Evolutionary conservation across 2,113 vertebrate genomes (phyloP).

Genomic region (Hydrochoerus hydrochaeris): DNA sequence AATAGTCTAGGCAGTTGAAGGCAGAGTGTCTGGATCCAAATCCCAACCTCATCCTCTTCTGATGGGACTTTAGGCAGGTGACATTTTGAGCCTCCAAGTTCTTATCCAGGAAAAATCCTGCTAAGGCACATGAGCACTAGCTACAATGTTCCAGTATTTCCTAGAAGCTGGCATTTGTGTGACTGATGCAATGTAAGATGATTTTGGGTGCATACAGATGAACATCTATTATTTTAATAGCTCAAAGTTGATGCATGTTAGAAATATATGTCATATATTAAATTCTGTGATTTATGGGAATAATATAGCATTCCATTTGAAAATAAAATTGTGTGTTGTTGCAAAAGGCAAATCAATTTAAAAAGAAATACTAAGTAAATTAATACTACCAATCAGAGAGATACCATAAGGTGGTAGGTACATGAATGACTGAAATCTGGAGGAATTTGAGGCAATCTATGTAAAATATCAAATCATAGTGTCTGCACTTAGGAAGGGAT

Average conservation of each 20-base stretch:
- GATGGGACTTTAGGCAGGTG: background rate
- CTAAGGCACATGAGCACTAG: background rate
- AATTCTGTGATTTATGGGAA: conserved; percentile 63
- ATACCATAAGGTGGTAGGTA: background rate
- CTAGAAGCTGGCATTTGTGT: background rate
- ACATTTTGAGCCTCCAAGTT: background rate
- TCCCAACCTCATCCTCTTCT: background rate
- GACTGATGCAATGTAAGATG: background rate
- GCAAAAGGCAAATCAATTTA: conserved; percentile 46
- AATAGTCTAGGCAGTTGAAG: background rate
- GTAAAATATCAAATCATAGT: background rate
- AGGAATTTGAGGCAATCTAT: background rate
- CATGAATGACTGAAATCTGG: background rate
- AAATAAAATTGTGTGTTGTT: conserved; percentile 50
- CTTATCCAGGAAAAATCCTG: background rate
- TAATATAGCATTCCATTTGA: conserved; percentile 50
- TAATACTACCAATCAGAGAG: background rate
- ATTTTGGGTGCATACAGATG: background rate
- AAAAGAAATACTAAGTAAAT: conserved; percentile 44
- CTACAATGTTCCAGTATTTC: background rate
- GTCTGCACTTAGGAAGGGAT: background rate
- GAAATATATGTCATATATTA: background rate
- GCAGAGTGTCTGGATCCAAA: background rate
- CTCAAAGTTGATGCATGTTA: background rate
- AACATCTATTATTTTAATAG: conserved; percentile 49